Conservation (phyloP, 2,888 invertebrate species). For the Sminthurinus aureus region DNA sequence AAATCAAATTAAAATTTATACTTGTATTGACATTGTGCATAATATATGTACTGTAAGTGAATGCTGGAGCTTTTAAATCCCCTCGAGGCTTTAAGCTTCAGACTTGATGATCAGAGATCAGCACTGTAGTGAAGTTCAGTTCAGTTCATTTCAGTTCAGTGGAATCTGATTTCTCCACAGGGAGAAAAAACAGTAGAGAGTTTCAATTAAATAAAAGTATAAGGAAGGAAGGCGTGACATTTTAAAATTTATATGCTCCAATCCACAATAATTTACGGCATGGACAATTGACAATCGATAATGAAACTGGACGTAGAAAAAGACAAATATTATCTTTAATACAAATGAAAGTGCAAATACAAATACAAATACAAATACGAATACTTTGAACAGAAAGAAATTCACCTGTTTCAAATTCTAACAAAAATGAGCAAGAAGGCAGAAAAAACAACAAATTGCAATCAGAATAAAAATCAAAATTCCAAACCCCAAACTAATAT, state of each 20-base stretch:
- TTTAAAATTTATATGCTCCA: not conserved
- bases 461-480: too few relatives aligned
- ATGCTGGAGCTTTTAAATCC: not conserved
- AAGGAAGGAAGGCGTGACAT: not conserved
- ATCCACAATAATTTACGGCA: not conserved
- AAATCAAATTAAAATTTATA: not conserved
- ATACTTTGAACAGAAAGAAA: not conserved
- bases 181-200: not conserved
- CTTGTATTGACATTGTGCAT: not conserved
- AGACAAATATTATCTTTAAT: not conserved
- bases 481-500: too few relatives aligned
- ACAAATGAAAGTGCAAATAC: not conserved
- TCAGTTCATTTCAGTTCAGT: not conserved
- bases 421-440: too few relatives aligned
- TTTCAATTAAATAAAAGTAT: not conserved
- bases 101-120: not conserved
- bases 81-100: not conserved
- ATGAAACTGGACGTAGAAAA: not conserved
- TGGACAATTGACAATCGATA: not conserved
- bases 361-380: too few relatives aligned
- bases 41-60: not conserved
- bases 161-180: not conserved
- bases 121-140: too few relatives aligned
- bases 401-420: not conserved
- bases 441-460: too few relatives aligned